Conservation (phyloP, 2,888 invertebrate species). For the Rhingia rostrata region DNA sequence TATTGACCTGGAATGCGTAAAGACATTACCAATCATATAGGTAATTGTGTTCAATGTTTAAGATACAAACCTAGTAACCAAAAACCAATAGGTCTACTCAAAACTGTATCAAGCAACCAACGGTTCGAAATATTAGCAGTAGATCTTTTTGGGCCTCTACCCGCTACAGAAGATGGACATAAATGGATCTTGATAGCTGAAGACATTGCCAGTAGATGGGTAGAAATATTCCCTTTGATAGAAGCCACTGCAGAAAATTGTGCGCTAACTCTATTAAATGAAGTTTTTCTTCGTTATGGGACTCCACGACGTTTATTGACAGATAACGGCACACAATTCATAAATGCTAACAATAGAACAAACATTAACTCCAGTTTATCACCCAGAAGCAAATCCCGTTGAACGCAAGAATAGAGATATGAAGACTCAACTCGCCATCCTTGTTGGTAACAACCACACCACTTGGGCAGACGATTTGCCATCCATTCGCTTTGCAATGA, state of each 20-base stretch:
- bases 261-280: conserved; percentile 76
- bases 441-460: no score
- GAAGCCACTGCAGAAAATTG: conserved; percentile 77
- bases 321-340: conserved; percentile 80
- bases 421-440: no score
- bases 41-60: background rate
- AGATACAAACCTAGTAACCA: conserved; percentile 55
- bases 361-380: conserved; percentile 62
- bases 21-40: conserved; percentile 11
- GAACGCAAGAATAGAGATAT: no score
- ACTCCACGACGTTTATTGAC: conserved; percentile 77
- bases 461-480: no score
- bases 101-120: conserved; percentile 65
- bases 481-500: no score
- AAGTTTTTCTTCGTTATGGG: conserved; percentile 79
- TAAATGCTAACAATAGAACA: conserved; percentile 75
- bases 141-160: conserved; percentile 70
- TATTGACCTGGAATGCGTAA: conserved; percentile 7
- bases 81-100: conserved; percentile 70
- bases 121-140: conserved; percentile 71
- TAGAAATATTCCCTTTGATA: conserved; percentile 77
- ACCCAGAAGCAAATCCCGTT: background rate
- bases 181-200: conserved; percentile 77
- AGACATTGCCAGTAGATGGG: conserved; percentile 77
- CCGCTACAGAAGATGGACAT: conserved; percentile 36